Percentiles rank a stretch among this genome's conserved stretches.
phyloP scores from a whole-genome alignment of 2,888 invertebrate genomes.

The Rhyacophila evoluta region DNA sequence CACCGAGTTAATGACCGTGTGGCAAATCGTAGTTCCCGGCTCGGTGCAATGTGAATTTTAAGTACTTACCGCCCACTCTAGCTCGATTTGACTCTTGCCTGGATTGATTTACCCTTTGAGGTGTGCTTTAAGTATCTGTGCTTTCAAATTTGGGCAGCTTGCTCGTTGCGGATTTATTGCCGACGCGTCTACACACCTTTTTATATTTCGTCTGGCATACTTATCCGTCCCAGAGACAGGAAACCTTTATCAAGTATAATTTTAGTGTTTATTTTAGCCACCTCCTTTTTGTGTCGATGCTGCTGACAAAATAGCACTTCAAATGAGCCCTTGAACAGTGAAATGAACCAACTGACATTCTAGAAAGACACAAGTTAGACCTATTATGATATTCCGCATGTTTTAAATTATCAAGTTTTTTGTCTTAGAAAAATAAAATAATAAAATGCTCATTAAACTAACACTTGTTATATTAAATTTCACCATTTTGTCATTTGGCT shows the following conservation, averaged over 20 bases:
- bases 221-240: neutral
- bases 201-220: neutral
- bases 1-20: neutral
- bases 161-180: constrained; percentile 42
- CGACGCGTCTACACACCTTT: constrained; percentile 33
- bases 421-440: too few relatives aligned
- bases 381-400: too few relatives aligned
- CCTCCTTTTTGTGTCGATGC: too few relatives aligned
- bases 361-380: too few relatives aligned
- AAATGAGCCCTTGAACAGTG: too few relatives aligned
- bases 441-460: too few relatives aligned
- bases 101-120: constrained; percentile 48
- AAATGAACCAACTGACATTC: too few relatives aligned
- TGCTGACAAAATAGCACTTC: too few relatives aligned
- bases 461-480: too few relatives aligned
- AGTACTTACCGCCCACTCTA: constrained; percentile 4
- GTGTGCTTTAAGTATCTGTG: constrained; percentile 36
- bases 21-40: neutral
- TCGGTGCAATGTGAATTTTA: neutral
- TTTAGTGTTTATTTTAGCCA: too few relatives aligned
- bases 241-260: neutral
- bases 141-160: constrained; percentile 41
- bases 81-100: neutral
- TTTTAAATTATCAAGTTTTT: too few relatives aligned
- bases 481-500: too few relatives aligned